These are phyloP conservation scores for Salvelinus fontinalis DNA, from an alignment of 2,113 vertebrate genomes.

Conservation along the genomic window DNA sequence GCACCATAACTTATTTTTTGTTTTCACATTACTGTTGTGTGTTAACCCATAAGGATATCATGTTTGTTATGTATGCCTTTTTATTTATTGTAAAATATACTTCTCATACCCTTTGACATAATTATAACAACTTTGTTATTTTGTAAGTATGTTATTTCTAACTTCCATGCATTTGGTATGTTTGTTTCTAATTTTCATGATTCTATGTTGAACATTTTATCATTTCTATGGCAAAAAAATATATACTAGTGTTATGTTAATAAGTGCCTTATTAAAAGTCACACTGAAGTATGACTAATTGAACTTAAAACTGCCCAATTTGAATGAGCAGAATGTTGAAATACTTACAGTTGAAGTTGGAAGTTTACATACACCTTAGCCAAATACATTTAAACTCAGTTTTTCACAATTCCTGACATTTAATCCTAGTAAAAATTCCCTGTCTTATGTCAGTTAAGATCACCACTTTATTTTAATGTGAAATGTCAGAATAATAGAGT, in stretches of 20 bases:
- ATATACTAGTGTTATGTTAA: not conserved
- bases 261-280: not conserved
- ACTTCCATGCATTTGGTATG: not conserved
- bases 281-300: not conserved
- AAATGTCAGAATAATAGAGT: no score
- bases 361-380: no score
- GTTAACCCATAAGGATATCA: not conserved
- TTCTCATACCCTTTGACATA: not conserved
- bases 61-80: not conserved
- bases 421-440: no score
- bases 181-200: not conserved
- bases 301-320: not conserved
- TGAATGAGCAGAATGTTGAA: not conserved
- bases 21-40: not conserved
- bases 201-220: not conserved
- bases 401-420: not conserved
- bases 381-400: not conserved
- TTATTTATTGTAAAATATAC: not conserved
- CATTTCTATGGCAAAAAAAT: not conserved
- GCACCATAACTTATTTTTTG: not conserved
- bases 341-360: not conserved
- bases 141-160: not conserved
- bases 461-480: no score
- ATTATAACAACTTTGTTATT: not conserved
- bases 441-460: no score